A percentile compares a stretch with the other conserved stretches of the same genome.
Conservation (phyloP, 2,888 invertebrate species). For the Digitonthophagus gazella region DNA sequence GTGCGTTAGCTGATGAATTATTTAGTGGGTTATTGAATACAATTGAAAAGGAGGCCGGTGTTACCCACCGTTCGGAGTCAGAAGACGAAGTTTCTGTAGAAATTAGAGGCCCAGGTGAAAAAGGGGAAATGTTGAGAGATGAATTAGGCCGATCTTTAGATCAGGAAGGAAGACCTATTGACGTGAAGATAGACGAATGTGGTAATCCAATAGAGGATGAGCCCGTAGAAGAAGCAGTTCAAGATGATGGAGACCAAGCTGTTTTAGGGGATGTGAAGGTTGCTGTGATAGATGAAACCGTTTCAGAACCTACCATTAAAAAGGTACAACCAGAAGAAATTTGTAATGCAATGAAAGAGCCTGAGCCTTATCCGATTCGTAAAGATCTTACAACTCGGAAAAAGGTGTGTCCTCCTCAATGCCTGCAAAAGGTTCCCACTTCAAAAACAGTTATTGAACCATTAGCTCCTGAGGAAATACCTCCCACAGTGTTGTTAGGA, state of each 20-base stretch:
- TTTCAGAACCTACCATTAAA: not conserved
- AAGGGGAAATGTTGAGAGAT: slow-evolving; percentile 7
- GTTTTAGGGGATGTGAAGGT: slow-evolving; percentile 3
- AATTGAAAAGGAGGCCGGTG: slow-evolving; percentile 1
- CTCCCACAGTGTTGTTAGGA: not conserved
- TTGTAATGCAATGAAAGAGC: not conserved
- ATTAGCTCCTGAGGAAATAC: not conserved
- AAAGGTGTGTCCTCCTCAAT: not conserved
- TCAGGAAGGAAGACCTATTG: slow-evolving; percentile 17
- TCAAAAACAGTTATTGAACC: not conserved
- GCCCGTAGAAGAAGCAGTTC: slow-evolving; percentile 1
- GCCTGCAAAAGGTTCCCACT: not conserved
- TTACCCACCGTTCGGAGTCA: not conserved
- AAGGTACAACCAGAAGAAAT: not conserved
- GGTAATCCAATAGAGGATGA: too few relatives aligned
- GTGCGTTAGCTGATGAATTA: not conserved
- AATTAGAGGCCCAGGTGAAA: not conserved
- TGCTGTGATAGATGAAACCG: not conserved
- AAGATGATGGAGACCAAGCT: not conserved
- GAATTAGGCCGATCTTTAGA: not conserved
- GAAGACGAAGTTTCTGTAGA: not conserved
- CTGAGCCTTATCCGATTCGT: too few relatives aligned
- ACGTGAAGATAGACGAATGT: not conserved
- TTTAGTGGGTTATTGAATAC: not conserved
- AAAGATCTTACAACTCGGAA: not conserved